Evolutionary conservation across 35 echinoderm and acorn worm genomes (phyloP).

Genomic region (Eucidaris tribuloides): DNA sequence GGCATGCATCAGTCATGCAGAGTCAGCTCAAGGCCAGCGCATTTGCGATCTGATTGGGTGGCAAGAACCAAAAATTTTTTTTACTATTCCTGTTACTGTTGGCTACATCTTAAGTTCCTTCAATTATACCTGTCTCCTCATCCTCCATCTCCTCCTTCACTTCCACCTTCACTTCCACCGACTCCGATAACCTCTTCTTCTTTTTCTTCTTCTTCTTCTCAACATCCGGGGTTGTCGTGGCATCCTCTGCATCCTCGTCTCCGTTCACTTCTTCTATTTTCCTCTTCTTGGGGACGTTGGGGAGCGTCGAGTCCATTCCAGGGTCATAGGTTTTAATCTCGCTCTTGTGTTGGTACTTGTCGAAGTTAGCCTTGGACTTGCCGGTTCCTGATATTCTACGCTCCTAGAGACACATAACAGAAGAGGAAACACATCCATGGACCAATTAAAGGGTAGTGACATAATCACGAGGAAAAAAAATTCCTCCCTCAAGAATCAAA

Average conservation of each 20-base stretch:
- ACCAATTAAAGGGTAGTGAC: no score
- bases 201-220: slow-evolving; percentile 82
- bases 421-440: no score
- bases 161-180: slow-evolving; percentile 41
- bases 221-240: neutral
- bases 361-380: slow-evolving; percentile 75
- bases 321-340: slow-evolving; percentile 82
- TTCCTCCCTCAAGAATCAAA: no score
- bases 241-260: slow-evolving; percentile 6
- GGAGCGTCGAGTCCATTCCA: slow-evolving; percentile 88
- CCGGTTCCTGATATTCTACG: slow-evolving; percentile 82
- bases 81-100: no score
- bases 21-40: no score
- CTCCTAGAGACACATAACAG: slow-evolving; percentile 43
- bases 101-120: no score
- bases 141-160: slow-evolving; percentile 37
- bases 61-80: no score
- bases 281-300: slow-evolving; percentile 60
- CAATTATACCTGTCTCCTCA: slow-evolving; percentile 8
- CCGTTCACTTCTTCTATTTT: slow-evolving; percentile 53
- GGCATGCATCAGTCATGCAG: no score
- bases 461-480: no score
- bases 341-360: slow-evolving; percentile 94
- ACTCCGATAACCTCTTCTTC: slow-evolving; percentile 36
- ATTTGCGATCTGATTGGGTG: no score